Percentiles rank a stretch among this genome's conserved stretches.
phyloP scores from a whole-genome alignment of 2,113 vertebrate genomes.

The Gavialis gangeticus region DNA sequence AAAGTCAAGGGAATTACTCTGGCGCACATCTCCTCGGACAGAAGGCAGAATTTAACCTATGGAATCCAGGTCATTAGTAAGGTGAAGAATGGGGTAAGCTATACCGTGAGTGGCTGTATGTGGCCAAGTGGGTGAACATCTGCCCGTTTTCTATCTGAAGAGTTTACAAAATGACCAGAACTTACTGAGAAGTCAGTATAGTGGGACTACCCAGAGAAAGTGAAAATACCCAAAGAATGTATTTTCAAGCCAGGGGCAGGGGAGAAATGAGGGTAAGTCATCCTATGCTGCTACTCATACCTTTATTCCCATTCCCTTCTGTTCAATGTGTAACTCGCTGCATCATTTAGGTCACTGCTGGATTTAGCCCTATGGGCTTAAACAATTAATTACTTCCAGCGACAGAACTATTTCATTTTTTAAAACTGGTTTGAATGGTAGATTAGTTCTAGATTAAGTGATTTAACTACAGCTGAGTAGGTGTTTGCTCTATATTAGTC shows the following conservation, averaged over 20 bases:
- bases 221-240: background rate
- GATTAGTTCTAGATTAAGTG: slow-evolving; percentile 77
- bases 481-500: slow-evolving; percentile 69
- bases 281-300: background rate
- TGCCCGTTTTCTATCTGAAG: background rate
- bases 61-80: background rate
- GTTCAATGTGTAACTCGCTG: background rate
- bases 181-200: background rate
- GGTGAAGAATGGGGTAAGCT: background rate
- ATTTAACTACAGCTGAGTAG: slow-evolving; percentile 72
- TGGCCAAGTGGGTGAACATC: background rate
- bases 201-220: background rate
- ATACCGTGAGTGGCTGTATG: accelerated
- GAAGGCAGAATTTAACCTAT: accelerated
- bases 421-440: slow-evolving; percentile 58
- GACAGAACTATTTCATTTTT: slow-evolving; percentile 57
- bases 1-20: slow-evolving; percentile 10
- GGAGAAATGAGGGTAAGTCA: background rate
- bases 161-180: background rate
- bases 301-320: background rate
- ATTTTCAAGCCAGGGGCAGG: background rate
- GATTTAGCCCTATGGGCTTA: slow-evolving; percentile 56
- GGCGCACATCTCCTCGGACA: background rate
- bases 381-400: slow-evolving; percentile 71
- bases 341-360: slow-evolving; percentile 28